These are phyloP conservation scores for Trichogramma pretiosum DNA, from an alignment of 1,140 invertebrate species.

Conservation along the genomic window DNA sequence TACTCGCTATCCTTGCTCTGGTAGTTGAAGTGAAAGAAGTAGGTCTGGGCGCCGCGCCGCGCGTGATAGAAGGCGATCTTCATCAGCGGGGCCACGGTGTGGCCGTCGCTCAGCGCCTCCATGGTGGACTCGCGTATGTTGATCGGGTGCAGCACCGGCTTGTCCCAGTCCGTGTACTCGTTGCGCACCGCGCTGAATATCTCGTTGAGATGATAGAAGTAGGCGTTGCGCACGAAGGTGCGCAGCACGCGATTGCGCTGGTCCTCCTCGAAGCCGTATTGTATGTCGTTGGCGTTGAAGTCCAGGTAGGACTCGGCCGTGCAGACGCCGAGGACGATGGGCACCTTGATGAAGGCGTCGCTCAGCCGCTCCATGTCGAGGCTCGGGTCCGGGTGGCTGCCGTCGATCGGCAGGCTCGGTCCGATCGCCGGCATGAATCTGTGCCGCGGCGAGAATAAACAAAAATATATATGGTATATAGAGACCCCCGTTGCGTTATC, in stretches of 20 bases:
- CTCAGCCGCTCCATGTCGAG: conserved; percentile 58
- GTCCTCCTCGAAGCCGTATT: conserved; percentile 69
- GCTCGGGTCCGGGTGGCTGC: conserved; percentile 52
- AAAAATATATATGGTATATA: no score
- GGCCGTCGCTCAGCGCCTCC: conserved; percentile 78
- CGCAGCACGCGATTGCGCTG: conserved; percentile 63
- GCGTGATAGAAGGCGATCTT: conserved; percentile 63
- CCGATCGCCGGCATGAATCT: conserved; percentile 48
- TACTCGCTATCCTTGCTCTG: conserved; percentile 67
- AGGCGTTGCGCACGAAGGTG: conserved; percentile 80
- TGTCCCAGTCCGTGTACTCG: conserved; percentile 89
- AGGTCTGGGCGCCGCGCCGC: conserved; percentile 58
- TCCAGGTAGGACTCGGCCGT: conserved; percentile 69
- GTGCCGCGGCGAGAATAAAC: no score
- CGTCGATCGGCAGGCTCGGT: conserved; percentile 58
- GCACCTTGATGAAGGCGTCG: conserved; percentile 60
- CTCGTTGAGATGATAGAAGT: conserved; percentile 81
- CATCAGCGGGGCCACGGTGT: conserved; percentile 64
- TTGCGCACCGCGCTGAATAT: conserved; percentile 84
- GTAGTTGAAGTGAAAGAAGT: conserved; percentile 74
- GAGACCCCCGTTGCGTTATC: no score
- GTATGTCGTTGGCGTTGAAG: conserved; percentile 65
- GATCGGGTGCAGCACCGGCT: conserved; percentile 74
- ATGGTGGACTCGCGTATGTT: conserved; percentile 78
- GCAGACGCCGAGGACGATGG: conserved; percentile 60